phyloP scores from a whole-genome alignment of 2,888 invertebrate genomes.

The Oeneis ivallda region DNA sequence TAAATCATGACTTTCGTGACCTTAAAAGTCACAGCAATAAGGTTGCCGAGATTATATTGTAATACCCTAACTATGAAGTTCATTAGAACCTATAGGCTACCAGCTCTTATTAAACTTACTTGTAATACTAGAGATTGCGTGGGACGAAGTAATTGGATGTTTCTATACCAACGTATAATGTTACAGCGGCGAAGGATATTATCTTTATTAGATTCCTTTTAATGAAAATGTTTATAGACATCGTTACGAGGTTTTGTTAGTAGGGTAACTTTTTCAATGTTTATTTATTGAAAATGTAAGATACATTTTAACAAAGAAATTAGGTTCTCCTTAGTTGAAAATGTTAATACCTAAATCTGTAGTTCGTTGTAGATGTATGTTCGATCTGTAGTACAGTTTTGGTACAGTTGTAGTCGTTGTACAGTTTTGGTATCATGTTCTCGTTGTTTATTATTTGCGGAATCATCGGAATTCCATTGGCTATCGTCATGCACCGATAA shows the following conservation, averaged over 20 bases:
- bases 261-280: background rate
- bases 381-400: too few relatives aligned
- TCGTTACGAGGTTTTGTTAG: background rate
- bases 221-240: conserved; percentile 14
- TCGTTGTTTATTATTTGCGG: background rate
- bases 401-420: too few relatives aligned
- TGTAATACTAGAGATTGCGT: background rate
- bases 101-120: background rate
- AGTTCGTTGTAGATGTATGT: too few relatives aligned
- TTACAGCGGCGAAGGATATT: conserved; percentile 4
- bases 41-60: background rate
- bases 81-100: conserved; percentile 5
- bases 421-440: too few relatives aligned
- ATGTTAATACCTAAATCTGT: too few relatives aligned
- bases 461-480: background rate
- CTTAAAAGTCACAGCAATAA: conserved; percentile 15
- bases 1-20: background rate
- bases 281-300: too few relatives aligned
- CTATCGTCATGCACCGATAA: conserved; percentile 7
- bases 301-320: too few relatives aligned
- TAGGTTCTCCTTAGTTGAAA: too few relatives aligned
- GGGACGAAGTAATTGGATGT: conserved; percentile 27
- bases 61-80: conserved; percentile 19
- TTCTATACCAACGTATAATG: background rate
- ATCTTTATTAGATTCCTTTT: conserved; percentile 15